Evolutionary conservation across 2,797 vertebrate genomes (phyloP).

Genomic region (Ctenosaura bakeri): DNA sequence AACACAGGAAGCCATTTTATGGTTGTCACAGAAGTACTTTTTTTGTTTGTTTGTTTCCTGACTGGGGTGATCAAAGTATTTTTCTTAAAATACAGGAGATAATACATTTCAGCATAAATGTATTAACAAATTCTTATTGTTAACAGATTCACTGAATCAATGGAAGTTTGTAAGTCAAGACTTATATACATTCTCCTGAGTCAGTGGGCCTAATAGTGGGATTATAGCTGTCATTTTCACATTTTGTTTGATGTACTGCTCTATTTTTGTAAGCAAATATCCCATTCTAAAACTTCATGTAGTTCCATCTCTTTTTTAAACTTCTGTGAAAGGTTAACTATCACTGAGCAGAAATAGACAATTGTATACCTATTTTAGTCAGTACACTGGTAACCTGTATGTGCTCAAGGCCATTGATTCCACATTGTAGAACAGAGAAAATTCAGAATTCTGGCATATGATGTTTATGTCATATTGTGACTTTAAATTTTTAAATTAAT

Average conservation of each 20-base stretch:
- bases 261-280: neutral
- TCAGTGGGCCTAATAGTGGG: too few species aligned
- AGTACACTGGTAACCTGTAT: neutral
- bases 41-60: neutral
- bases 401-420: neutral
- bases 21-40: constrained; percentile 9
- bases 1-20: neutral
- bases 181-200: too few species aligned
- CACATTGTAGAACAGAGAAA: neutral
- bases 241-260: too few species aligned
- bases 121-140: too few species aligned
- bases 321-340: neutral
- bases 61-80: neutral
- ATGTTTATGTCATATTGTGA: neutral
- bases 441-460: neutral
- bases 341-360: neutral
- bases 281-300: neutral
- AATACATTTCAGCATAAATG: neutral
- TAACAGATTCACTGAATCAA: too few species aligned
- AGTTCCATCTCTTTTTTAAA: neutral
- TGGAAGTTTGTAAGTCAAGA: too few species aligned
- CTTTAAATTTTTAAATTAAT: neutral
- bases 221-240: too few species aligned
- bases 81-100: neutral
- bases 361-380: neutral